Evolutionary conservation across 2,888 invertebrate genomes (phyloP), one percentile per base, ranked within the genome.

Genomic region (Priocnemis perturbator): DNA sequence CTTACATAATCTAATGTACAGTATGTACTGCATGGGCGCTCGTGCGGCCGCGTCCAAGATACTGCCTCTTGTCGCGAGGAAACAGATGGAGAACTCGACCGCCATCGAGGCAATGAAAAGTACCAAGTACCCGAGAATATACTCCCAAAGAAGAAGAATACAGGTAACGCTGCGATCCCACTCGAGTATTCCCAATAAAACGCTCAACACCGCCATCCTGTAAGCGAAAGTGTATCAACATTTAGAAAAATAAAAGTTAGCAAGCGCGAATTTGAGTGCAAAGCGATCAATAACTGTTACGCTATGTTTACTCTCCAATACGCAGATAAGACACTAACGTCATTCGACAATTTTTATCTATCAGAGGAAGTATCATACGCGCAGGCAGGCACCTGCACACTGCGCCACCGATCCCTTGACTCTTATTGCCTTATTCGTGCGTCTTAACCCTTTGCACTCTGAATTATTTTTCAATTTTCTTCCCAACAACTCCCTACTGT

Each of bases 1-100:
- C 92, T 92, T 90, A 96, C 96, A 92, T 79, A 95, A 90, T 87
- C 95, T 92, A 78, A 93, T 90, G 90, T 96, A 96, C 82, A 96
- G 93, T 82, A 96, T 91, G 87, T 95, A 94, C 89, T 95, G 94
- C 92, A 96, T 95, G 77, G 93, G 92, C 78, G 93, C 91, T 67
- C 96, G 91, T 14, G 93, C 93, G 52, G 92, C 91, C n/a, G 93
- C 93, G 85, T 95, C 93, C 81, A 96, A 91, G 82, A 96, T 96
- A 85, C 94, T 94, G 69, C 96, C 96, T 75, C 95, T 91, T 90
- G 95, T 93, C 73, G 95, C 94, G 74, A 95, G 92, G 83, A 93
- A 90, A 84, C 94, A 94, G 81, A 96, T 93, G 81, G 92, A 91
- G 71, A 93, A 90, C 89, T 96, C 96, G 79, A 94, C 90, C 73